Evolutionary conservation across 1,140 invertebrate genomes (phyloP), one percentile per base, ranked within the genome.

Genomic region (Drosophila truncata): DNA sequence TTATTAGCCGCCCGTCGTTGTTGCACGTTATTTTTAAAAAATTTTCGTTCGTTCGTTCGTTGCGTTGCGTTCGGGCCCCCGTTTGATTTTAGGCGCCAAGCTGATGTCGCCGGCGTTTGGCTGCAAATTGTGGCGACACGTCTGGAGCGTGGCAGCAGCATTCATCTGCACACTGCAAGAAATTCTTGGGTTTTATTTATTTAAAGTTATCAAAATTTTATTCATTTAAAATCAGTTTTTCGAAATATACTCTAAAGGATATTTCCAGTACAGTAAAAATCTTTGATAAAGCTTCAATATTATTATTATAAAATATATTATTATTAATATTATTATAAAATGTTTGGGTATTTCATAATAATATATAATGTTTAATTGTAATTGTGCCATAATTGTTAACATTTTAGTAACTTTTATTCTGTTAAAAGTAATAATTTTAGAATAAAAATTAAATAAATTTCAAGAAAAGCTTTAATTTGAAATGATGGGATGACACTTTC

Each of bases 91-190:
- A 88, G 85, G 85, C 85, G 85, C 85, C 85, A 88, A 88, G 66
- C 83, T 65, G 63, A 58, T 76, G 72, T 70, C 75, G 74, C 65
- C 80, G 79, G 74, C 80, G 77, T 80, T 88, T 90, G 86, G 80
- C 86, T 85, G 88, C 78, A 91, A 91, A 91, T 91, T 91, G 88
- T 87, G 88, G 88, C 88, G 88, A 91, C 88, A 91, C 88, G 88
- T 91, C 88, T 91, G 88, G 75, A 84, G 82, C 82, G 83, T 79
- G 90, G 81, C 88, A 82, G 60, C 75, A 76, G 20, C 62, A 65
- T 62, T 63, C 57, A 65, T 14, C 27, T 4, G 20, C 16, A 27
- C 62, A 65, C 57, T 62, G 35, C 11, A n/a, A 20, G 27, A 65
- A 64, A 64, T 23, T 16, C 1, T 14, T 6, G 13, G 20, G 2